Base-by-base conservation (phyloP, 2,888 invertebrate species). In the Arrhopalites spinosus region DNA sequence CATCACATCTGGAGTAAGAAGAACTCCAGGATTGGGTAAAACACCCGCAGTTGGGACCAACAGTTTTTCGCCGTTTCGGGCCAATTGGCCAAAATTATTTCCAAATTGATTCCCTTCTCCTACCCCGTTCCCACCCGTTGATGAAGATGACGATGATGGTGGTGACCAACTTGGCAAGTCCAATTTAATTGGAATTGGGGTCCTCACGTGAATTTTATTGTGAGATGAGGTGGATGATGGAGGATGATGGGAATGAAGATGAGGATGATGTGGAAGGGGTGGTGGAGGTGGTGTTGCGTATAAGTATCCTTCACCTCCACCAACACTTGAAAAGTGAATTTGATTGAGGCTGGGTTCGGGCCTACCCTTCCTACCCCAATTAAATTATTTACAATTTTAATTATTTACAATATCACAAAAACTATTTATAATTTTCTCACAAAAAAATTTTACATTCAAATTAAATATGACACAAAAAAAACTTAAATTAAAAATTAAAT, bases 1-100 rank as follows among this genome's bases (percentile, higher is more conserved):
- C 87, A 87, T 87, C 53, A 81, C 78, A 76, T 82, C 82, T 50
- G 82, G 81, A 72, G 78, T 75, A 25, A 82, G 78, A 45, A 81
- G 80, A 11, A 80, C 82, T 77, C 82, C 81, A 27, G 82, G 79
- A 71, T 82, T 82, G 80, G 82, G 79, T 23, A 82, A 74, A 73
- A 79, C 80, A 64, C 81, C 79, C n/a, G 79, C 74, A 15, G 78
- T 76, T 74, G 82, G 82, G 63, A 82, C 82, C 79, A 82, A 81
- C 82, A 82, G 79, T 68, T 82, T 82, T 79, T 80, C 81, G 79
- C 79, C 79, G 79, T 78, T 75, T 76, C 81, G 77, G 78, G 77
- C 78, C 78, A 17, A 15, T 43, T 73, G 73, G 73, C 73, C 73
- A 27, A 73, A 73, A 66, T 50, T 73, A 30, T 20, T 69, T 7